phyloP scores from a whole-genome alignment of 2,113 vertebrate species.

The Cacatua alba region DNA sequence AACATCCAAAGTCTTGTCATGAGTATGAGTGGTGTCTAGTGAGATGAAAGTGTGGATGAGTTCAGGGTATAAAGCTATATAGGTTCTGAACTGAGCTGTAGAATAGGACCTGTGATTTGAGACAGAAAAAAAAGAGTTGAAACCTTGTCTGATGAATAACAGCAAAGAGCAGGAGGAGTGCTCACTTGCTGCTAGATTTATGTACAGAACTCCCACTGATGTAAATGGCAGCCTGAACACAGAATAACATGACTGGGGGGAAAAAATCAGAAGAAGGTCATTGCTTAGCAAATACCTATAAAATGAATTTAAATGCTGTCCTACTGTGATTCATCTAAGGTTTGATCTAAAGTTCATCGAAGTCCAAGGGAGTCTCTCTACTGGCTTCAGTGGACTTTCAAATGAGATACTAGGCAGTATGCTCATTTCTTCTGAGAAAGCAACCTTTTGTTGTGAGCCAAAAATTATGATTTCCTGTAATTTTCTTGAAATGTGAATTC shows the following conservation, averaged over 20 bases:
- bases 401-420: not conserved
- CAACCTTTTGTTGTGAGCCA: not conserved
- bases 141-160: not conserved
- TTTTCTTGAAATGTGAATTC: not conserved
- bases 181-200: not conserved
- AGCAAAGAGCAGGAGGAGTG: not conserved
- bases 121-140: not conserved
- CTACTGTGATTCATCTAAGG: not conserved
- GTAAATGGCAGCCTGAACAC: not conserved
- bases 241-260: not conserved
- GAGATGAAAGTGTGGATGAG: not conserved
- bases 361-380: not conserved
- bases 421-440: not conserved
- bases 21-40: not conserved
- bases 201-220: not conserved
- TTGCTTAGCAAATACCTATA: not conserved
- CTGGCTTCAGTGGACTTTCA: not conserved
- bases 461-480: not conserved
- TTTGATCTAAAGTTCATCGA: not conserved
- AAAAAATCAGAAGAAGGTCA: not conserved
- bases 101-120: not conserved
- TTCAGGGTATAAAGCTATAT: not conserved
- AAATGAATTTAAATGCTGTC: not conserved
- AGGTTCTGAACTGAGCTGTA: not conserved
- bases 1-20: not conserved